Conservation (phyloP, 2,113 vertebrate genomes). For the Phasianus colchicus region DNA sequence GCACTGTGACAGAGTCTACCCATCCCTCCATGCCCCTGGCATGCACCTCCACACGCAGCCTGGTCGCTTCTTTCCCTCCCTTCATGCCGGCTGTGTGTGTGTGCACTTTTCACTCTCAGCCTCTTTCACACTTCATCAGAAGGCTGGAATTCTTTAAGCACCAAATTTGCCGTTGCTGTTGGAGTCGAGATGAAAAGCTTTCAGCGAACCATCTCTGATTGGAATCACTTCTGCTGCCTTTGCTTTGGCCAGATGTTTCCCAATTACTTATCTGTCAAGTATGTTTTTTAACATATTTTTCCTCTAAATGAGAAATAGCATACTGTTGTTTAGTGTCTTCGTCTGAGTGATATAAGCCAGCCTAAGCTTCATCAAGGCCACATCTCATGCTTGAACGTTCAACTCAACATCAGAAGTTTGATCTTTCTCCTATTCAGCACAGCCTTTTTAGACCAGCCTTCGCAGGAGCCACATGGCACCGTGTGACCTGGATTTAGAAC, state of each 20-base stretch:
- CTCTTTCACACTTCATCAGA: slow-evolving; percentile 62
- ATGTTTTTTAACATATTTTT: slow-evolving; percentile 32
- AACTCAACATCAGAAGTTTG: slow-evolving; percentile 67
- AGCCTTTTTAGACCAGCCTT: slow-evolving; percentile 49
- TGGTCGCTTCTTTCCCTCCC: not conserved
- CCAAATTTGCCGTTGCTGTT: slow-evolving; percentile 54
- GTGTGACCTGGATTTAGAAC: slow-evolving; percentile 54
- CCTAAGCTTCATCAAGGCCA: slow-evolving; percentile 53
- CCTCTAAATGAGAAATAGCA: slow-evolving; percentile 47
- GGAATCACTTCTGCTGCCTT: slow-evolving; percentile 69
- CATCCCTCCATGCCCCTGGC: not conserved
- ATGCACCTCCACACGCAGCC: not conserved
- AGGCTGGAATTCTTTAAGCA: slow-evolving; percentile 3
- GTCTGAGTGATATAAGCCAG: slow-evolving; percentile 54
- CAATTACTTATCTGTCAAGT: slow-evolving; percentile 70
- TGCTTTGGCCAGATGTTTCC: slow-evolving; percentile 66
- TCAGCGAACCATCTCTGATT: slow-evolving; percentile 58
- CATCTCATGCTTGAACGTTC: slow-evolving; percentile 64
- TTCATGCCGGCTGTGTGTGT: not conserved
- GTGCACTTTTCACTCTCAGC: not conserved
- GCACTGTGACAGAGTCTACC: rapidly evolving
- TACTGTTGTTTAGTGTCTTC: slow-evolving; percentile 22
- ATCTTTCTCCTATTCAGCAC: slow-evolving; percentile 63
- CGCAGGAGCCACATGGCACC: slow-evolving; percentile 61
- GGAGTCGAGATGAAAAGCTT: slow-evolving; percentile 63